Evolutionary conservation across 1,140 invertebrate species (phyloP).

Genomic region (Lepidotrigona ventralis): DNA sequence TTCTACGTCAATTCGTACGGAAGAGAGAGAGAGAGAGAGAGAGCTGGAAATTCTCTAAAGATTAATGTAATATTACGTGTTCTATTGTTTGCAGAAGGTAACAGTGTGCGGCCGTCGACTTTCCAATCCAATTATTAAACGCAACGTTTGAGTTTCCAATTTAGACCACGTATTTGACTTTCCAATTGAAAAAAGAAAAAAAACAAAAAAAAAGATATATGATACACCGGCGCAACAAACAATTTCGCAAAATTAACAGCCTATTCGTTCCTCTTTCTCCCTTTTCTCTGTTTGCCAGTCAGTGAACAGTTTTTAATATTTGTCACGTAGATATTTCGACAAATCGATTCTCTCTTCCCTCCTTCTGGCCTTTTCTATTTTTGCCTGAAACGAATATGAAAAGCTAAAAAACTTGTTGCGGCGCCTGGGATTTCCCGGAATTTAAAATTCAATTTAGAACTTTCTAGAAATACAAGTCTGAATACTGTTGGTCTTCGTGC

Average conservation of each 20-base stretch:
- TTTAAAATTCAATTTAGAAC: too few relatives aligned
- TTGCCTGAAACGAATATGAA: too few relatives aligned
- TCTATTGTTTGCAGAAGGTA: neutral
- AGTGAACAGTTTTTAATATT: neutral
- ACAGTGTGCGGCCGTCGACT: neutral
- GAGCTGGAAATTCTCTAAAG: too few relatives aligned
- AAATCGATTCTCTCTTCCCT: neutral
- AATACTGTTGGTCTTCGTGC: too few relatives aligned
- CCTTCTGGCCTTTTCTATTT: neutral
- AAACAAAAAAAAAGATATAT: too few relatives aligned
- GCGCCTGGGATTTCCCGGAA: too few relatives aligned
- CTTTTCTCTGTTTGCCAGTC: neutral
- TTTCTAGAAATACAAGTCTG: too few relatives aligned
- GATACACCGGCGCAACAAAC: neutral
- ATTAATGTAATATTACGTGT: neutral
- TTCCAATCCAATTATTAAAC: slow-evolving; percentile 12
- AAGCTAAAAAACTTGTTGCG: neutral
- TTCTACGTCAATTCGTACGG: too few relatives aligned
- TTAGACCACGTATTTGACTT: neutral
- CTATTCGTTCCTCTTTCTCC: neutral
- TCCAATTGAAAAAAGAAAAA: slow-evolving; percentile 1
- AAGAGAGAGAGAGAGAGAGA: too few relatives aligned
- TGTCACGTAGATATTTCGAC: neutral
- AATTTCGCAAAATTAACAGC: neutral
- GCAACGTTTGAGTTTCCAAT: neutral